A percentile compares a stretch with the other conserved stretches of the same genome.
Evolutionary conservation across 2,113 vertebrate species (phyloP).

Genomic region (Rhizomys pruinosus): DNA sequence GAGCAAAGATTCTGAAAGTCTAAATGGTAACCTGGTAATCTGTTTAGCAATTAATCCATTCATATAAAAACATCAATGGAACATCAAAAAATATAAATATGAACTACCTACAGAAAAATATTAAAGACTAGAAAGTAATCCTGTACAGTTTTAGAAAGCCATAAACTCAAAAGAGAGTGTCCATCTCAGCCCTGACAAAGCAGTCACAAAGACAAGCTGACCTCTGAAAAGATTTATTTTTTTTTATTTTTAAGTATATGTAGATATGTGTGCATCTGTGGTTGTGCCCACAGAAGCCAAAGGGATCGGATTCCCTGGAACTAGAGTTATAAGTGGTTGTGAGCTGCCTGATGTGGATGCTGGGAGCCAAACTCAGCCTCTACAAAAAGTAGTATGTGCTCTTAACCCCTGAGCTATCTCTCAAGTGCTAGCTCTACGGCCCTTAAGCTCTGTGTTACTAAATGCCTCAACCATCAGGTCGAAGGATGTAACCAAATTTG

Average conservation of each 20-base stretch:
- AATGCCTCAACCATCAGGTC: background rate
- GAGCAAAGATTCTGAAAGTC: too few species aligned
- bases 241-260: background rate
- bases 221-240: background rate
- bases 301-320: background rate
- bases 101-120: too few species aligned
- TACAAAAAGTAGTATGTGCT: background rate
- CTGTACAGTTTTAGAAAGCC: background rate
- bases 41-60: too few species aligned
- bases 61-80: too few species aligned
- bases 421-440: background rate
- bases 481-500: background rate
- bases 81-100: too few species aligned
- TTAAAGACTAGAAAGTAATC: too few species aligned
- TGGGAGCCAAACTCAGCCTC: background rate
- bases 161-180: background rate
- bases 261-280: background rate
- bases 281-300: background rate
- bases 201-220: background rate
- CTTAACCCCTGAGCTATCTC: too few species aligned
- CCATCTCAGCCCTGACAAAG: background rate
- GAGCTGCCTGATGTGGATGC: too few species aligned
- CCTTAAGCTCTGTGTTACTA: background rate
- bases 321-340: background rate
- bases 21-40: too few species aligned